Evolutionary conservation across 2,888 invertebrate genomes (phyloP), one percentile per base, ranked within the genome.

Genomic region (Rhogogaster chlorosoma): DNA sequence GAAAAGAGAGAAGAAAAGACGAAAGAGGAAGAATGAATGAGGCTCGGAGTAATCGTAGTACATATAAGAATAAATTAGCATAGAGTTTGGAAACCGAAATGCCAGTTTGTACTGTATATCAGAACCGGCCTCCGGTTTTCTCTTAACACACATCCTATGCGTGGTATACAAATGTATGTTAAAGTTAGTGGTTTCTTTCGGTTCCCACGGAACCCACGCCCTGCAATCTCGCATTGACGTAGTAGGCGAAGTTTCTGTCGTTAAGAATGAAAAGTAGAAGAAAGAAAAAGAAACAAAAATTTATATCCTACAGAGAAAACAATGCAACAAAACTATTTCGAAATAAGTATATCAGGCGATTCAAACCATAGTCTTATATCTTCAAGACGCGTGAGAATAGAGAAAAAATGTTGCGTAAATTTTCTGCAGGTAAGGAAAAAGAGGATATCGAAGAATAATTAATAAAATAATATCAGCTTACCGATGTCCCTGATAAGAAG

Each of bases 401-500:
- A n/a, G n/a, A n/a, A n/a, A n/a, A n/a, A n/a, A n/a, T n/a, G n/a
- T n/a, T n/a, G n/a, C n/a, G n/a, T n/a, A n/a, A n/a, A n/a, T n/a
- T n/a, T n/a, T n/a, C n/a, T n/a, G n/a, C n/a, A 38, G 3, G 6
- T 38, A 15, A 49, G 12, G 49, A 57, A 10, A 22, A 57, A 5
- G 29, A 84, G 53, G 29, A 38, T 38, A 38, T 38, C 3, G 38
- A 38, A 38, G 6, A n/a, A n/a, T n/a, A n/a, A n/a, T 15, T 10
- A 15, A 45, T 45, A 82, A 36, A 32, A 18, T 26, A n/a, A n/a
- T n/a, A n/a, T 10, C 38, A 45, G 88, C 88, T 93, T 87, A 93
- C 93, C 93, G 89, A 86, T 92, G 89, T 86, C 92, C 93, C 86
- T 93, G 93, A 91, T 97, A 97, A 85, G 97, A 97, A 83, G 97